A percentile compares a stretch with the other conserved stretches of the same genome.
These are phyloP conservation scores for Leptosomus discolor DNA, from an alignment of 2,113 vertebrate genomes.

Conservation along the genomic window DNA sequence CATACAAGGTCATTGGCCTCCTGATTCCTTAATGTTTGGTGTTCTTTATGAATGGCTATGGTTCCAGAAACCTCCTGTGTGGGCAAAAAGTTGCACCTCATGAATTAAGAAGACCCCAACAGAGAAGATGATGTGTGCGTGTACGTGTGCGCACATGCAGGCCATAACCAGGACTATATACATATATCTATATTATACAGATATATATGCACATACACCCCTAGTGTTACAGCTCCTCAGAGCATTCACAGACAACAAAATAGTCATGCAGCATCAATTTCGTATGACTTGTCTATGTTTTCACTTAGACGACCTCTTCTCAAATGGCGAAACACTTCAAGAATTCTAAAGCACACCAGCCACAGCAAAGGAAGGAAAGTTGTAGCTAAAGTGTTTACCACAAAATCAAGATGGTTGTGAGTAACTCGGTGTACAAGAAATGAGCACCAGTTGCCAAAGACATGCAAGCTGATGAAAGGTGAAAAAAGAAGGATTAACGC, in stretches of 20 bases:
- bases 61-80: not conserved
- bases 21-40: not conserved
- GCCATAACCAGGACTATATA: not conserved
- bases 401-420: not conserved
- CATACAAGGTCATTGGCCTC: not conserved
- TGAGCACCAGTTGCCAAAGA: not conserved
- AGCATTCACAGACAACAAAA: not conserved
- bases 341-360: not conserved
- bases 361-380: not conserved
- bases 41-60: not conserved
- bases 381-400: not conserved
- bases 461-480: not conserved
- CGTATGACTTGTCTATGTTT: not conserved
- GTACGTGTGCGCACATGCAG: fast-evolving
- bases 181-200: not conserved
- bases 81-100: not conserved
- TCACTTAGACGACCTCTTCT: not conserved
- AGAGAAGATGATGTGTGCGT: fast-evolving
- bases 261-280: not conserved
- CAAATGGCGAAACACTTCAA: not conserved
- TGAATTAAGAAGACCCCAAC: not conserved
- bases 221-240: not conserved
- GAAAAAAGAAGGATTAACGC: not conserved
- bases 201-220: not conserved
- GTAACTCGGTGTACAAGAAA: not conserved